Conservation (phyloP, 1,140 invertebrate species). For the Andricus grossulariae region DNA sequence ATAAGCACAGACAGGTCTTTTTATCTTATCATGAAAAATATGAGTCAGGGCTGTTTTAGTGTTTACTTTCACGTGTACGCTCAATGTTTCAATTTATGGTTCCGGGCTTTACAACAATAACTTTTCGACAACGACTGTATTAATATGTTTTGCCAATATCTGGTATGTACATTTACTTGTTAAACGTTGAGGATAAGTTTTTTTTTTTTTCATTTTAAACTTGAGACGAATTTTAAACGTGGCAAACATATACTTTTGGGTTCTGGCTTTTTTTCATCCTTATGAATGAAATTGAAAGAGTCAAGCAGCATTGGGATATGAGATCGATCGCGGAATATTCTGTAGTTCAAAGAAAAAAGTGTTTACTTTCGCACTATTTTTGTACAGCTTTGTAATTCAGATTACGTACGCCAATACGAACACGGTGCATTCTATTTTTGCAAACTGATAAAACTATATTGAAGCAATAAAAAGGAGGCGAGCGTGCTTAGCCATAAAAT, state of each 20-base stretch:
- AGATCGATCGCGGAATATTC: constrained; percentile 1
- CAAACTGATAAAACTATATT: constrained; percentile 20
- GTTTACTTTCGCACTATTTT: constrained; percentile 53
- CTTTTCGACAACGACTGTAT: not conserved
- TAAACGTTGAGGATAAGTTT: not conserved
- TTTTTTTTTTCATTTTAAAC: not conserved
- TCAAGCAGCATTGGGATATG: not conserved
- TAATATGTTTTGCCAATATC: not conserved
- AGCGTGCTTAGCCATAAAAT: not conserved
- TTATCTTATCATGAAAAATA: not conserved
- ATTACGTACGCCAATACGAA: constrained; percentile 30
- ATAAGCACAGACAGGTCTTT: too few species aligned
- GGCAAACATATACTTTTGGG: not conserved
- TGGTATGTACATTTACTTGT: not conserved
- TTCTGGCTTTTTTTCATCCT: not conserved
- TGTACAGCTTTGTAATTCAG: constrained; percentile 37
- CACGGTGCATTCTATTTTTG: constrained; percentile 53
- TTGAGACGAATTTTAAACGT: not conserved
- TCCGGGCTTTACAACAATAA: not conserved
- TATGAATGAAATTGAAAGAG: not conserved
- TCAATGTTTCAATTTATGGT: not conserved
- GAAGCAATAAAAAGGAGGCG: not conserved
- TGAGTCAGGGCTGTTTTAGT: not conserved
- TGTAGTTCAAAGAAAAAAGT: constrained; percentile 17
- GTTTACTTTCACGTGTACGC: not conserved